Evolutionary conservation across 2,797 vertebrate genomes (phyloP).

Genomic region (Euthynnus affinis): DNA sequence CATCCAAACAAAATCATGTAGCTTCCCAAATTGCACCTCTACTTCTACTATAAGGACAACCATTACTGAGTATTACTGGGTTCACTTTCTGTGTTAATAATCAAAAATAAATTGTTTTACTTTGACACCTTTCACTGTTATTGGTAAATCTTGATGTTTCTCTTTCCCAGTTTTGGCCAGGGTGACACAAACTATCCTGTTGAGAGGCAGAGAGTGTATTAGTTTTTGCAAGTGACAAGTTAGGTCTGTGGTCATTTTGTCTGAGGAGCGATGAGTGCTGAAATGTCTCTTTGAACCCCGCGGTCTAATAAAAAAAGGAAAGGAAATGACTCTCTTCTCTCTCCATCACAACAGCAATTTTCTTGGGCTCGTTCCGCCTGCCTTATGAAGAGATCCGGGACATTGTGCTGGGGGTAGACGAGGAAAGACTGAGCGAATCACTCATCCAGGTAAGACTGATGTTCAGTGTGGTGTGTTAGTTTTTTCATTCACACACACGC

Average conservation of each 20-base stretch:
- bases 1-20: slow-evolving; percentile 53
- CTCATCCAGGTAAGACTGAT: slow-evolving; percentile 94
- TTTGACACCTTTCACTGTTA: slow-evolving; percentile 14
- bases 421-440: slow-evolving; percentile 94
- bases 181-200: slow-evolving; percentile 57
- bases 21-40: slow-evolving; percentile 21
- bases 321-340: slow-evolving; percentile 78
- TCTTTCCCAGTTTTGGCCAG: slow-evolving; percentile 48
- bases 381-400: slow-evolving; percentile 98
- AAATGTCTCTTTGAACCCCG: slow-evolving; percentile 74
- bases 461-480: slow-evolving; percentile 47
- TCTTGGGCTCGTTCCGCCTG: slow-evolving; percentile 98
- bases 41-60: neutral
- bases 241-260: slow-evolving; percentile 77
- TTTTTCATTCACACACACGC: neutral
- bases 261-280: slow-evolving; percentile 64
- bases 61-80: neutral
- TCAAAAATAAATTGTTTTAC: slow-evolving; percentile 3
- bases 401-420: slow-evolving; percentile 95
- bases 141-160: slow-evolving; percentile 47
- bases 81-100: slow-evolving; percentile 1
- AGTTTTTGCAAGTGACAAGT: slow-evolving; percentile 72
- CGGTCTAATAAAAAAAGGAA: slow-evolving; percentile 66
- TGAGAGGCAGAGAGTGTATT: slow-evolving; percentile 61
- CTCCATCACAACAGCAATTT: slow-evolving; percentile 93